Conservation (phyloP, 2,113 vertebrate genomes). For the Azemiops feae region DNA sequence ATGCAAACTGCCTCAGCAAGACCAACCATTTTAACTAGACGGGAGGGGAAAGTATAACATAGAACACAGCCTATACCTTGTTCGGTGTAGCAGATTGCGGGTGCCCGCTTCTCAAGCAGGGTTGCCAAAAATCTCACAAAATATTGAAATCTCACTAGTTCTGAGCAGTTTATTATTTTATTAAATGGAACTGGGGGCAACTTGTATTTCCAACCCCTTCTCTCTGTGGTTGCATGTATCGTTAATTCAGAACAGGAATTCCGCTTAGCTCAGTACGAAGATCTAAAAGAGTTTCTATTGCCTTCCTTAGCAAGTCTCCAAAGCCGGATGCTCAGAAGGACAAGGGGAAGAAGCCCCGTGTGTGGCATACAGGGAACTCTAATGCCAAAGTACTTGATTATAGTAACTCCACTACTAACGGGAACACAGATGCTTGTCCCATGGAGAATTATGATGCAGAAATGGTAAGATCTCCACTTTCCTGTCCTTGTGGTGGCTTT, state of each 20-base stretch:
- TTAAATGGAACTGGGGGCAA: background rate
- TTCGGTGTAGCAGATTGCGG: background rate
- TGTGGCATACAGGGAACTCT: constrained; percentile 84
- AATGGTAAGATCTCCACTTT: background rate
- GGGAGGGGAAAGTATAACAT: background rate
- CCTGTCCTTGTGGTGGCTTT: background rate
- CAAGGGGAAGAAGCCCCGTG: constrained; percentile 83
- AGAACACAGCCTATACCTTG: background rate
- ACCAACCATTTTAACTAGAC: background rate
- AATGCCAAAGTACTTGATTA: constrained; percentile 88
- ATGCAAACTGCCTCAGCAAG: background rate
- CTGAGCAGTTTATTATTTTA: background rate
- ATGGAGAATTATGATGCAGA: constrained; percentile 67
- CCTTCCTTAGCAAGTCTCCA: constrained; percentile 76
- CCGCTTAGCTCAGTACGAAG: background rate
- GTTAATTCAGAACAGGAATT: background rate
- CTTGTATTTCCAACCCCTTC: background rate
- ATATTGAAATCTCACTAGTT: background rate
- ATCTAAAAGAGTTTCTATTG: background rate
- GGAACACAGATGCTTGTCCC: constrained; percentile 58
- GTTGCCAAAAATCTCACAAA: background rate
- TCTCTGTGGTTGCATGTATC: background rate
- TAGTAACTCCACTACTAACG: constrained; percentile 75
- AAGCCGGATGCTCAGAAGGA: constrained; percentile 85
- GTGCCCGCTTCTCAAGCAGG: background rate